These are phyloP conservation scores for Cepphus grylle DNA, from an alignment of 2,113 vertebrate species.

Conservation along the genomic window DNA sequence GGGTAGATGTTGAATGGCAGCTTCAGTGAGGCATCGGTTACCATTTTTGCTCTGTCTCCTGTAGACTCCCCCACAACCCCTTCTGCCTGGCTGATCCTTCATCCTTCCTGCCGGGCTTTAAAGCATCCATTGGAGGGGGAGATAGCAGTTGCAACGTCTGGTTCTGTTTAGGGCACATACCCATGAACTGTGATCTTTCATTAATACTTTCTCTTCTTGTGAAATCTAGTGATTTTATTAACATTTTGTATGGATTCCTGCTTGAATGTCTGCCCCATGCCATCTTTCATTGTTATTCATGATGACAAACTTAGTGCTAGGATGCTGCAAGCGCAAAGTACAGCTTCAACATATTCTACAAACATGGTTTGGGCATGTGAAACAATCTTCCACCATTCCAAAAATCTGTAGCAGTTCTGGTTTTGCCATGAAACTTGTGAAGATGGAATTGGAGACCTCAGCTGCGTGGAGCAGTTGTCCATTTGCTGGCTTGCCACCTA, in stretches of 20 bases:
- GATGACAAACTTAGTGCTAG: neutral
- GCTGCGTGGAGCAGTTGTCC: neutral
- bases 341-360: neutral
- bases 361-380: neutral
- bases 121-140: neutral
- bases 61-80: neutral
- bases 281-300: neutral
- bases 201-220: neutral
- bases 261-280: neutral
- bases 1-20: neutral
- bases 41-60: neutral
- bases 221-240: neutral
- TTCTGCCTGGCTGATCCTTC: neutral
- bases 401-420: neutral
- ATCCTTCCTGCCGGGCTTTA: neutral
- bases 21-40: neutral
- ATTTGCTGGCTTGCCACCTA: neutral
- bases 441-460: neutral
- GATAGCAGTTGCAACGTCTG: neutral
- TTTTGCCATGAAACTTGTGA: neutral
- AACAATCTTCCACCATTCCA: neutral
- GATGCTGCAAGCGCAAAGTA: neutral
- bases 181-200: neutral
- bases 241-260: neutral
- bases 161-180: neutral